Evolutionary conservation across 2,888 invertebrate genomes (phyloP).

Genomic region (Scaeva pyrastri): DNA sequence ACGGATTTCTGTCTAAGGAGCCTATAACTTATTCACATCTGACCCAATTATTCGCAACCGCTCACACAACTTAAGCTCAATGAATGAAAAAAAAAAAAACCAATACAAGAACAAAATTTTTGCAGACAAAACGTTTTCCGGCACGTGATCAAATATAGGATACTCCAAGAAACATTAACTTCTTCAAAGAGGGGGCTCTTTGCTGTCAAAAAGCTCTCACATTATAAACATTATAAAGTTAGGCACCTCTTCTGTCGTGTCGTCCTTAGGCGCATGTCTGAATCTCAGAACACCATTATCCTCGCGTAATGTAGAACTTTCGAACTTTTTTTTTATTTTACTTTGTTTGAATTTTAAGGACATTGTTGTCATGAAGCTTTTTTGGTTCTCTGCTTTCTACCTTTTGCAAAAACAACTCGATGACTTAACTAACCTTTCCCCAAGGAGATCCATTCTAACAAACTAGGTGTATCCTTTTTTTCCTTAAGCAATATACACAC

Average conservation of each 20-base stretch:
- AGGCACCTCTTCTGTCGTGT: neutral
- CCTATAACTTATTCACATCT: constrained; percentile 61
- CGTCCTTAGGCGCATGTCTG: constrained; percentile 58
- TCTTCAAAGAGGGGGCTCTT: constrained; percentile 1
- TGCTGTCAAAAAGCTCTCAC: constrained; percentile 43
- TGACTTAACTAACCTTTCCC: constrained; percentile 71
- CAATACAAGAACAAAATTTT: constrained; percentile 4
- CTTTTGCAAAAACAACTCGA: constrained; percentile 18
- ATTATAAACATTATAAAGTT: neutral
- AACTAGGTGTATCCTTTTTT: constrained; percentile 59
- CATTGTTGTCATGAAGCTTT: constrained; percentile 5
- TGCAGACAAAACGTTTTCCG: constrained; percentile 68
- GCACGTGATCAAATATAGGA: constrained; percentile 62
- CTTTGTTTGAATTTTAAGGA: constrained; percentile 3
- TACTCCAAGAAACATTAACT: constrained; percentile 43
- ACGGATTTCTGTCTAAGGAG: constrained; percentile 51
- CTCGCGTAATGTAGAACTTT: neutral
- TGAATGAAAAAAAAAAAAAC: constrained; percentile 15
- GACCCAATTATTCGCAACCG: constrained; percentile 63
- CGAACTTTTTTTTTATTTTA: constrained; percentile 18
- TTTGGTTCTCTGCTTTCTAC: constrained; percentile 36
- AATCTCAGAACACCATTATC: constrained; percentile 25
- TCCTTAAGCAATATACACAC: constrained; percentile 23
- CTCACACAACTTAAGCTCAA: neutral
- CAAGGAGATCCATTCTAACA: constrained; percentile 65